These are phyloP conservation scores for Elaphurus davidianus DNA, from an alignment of 2,113 vertebrate species.

Conservation along the genomic window DNA sequence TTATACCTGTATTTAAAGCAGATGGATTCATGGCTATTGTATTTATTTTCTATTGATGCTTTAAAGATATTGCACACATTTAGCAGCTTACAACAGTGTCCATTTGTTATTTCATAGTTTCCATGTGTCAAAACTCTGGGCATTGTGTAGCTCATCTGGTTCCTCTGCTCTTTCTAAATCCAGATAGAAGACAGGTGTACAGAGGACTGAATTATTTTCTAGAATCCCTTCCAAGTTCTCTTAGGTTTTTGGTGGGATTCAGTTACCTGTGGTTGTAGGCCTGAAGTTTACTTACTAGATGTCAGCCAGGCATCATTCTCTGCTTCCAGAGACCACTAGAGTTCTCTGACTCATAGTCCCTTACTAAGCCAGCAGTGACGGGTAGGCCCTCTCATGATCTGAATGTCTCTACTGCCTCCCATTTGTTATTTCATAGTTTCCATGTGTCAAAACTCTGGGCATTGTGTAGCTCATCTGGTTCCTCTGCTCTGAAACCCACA, in stretches of 20 bases:
- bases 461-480: neutral
- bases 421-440: neutral
- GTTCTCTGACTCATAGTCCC: neutral
- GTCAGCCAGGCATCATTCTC: neutral
- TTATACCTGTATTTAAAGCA: neutral
- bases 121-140: neutral
- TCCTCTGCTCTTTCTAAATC: neutral
- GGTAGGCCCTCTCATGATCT: fast-evolving
- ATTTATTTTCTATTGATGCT: neutral
- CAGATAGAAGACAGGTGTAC: neutral
- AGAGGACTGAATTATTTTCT: neutral
- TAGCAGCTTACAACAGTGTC: neutral
- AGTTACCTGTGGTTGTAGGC: neutral
- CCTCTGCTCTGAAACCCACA: neutral
- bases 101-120: neutral
- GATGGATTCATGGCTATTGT: neutral
- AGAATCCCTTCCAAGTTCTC: neutral
- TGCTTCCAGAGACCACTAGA: no score
- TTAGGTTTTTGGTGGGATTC: neutral
- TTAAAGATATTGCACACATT: neutral
- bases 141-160: no score
- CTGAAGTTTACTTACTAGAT: neutral
- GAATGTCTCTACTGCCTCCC: neutral
- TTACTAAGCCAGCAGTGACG: neutral
- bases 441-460: neutral